Evolutionary conservation across 2,888 invertebrate genomes (phyloP).

Genomic region (Brachypalpus laphriformis): DNA sequence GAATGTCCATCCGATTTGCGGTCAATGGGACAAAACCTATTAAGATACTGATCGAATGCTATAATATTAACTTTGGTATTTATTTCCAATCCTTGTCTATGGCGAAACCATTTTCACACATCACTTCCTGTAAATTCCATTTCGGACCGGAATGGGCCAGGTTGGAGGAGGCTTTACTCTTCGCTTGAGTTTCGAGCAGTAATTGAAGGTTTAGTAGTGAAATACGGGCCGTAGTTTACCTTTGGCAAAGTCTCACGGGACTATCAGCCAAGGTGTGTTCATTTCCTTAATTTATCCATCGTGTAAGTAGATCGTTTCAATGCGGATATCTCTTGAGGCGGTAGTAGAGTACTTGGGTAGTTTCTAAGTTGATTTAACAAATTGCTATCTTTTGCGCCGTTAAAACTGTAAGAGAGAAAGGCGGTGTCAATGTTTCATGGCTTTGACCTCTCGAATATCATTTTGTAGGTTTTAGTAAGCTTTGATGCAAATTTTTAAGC

Average conservation of each 20-base stretch:
- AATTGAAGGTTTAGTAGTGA: conserved; percentile 51
- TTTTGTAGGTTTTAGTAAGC: background rate
- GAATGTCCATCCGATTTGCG: conserved; percentile 71
- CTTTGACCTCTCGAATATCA: background rate
- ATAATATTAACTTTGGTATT: conserved; percentile 73
- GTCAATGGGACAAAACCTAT: conserved; percentile 74
- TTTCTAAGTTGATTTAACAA: background rate
- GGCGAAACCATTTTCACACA: conserved; percentile 70
- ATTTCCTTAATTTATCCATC: conserved; percentile 37
- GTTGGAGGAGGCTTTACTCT: background rate
- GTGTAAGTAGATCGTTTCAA: conserved; percentile 11
- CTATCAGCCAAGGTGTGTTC: conserved; percentile 30
- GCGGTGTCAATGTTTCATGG: background rate
- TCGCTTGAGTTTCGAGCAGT: conserved; percentile 5
- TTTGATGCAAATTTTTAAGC: no score
- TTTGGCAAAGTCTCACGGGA: conserved; percentile 14
- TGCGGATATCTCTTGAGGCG: background rate
- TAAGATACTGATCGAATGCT: conserved; percentile 74
- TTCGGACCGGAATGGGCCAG: conserved; percentile 39
- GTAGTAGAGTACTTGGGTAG: background rate
- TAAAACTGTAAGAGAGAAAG: background rate
- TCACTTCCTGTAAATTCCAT: conserved; percentile 66
- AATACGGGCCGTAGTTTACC: conserved; percentile 24
- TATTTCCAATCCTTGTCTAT: conserved; percentile 65
- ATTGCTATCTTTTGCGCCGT: background rate